phyloP scores from a whole-genome alignment of 2,888 invertebrate species.

The Lumbricus terrestris region DNA sequence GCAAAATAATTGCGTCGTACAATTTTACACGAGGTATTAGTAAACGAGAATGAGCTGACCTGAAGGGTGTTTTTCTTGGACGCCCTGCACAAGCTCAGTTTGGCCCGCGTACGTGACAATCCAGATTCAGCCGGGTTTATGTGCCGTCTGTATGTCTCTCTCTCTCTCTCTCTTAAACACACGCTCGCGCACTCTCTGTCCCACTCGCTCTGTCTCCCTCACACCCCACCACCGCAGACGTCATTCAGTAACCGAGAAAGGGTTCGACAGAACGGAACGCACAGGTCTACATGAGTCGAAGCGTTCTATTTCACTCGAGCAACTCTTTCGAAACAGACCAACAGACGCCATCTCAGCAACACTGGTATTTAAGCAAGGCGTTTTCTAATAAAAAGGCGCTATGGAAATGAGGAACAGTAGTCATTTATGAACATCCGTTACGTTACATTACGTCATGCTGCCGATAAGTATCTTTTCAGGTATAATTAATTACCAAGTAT shows the following conservation, averaged over 20 bases:
- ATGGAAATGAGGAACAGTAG: background rate
- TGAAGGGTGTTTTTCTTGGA: background rate
- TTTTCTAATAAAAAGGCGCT: background rate
- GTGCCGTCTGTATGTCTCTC: background rate
- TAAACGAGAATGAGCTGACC: background rate
- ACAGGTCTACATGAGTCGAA: background rate
- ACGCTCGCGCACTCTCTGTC: too few relatives aligned
- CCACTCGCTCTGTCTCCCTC: too few relatives aligned
- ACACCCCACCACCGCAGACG: background rate
- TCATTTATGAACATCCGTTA: too few relatives aligned
- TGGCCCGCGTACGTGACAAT: background rate
- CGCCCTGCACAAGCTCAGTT: background rate
- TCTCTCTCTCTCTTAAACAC: too few relatives aligned
- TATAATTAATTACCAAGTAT: too few relatives aligned
- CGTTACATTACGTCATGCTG: background rate
- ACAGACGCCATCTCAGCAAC: background rate
- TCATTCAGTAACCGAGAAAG: background rate
- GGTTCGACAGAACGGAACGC: background rate
- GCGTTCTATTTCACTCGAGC: background rate
- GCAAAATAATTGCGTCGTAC: background rate
- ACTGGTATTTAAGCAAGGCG: background rate
- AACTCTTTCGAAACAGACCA: background rate
- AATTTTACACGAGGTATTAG: background rate
- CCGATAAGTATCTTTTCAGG: background rate
- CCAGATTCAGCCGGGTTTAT: background rate